Base-by-base conservation (phyloP, 2,888 invertebrate species). In the Cosmorhoe ocellata region DNA sequence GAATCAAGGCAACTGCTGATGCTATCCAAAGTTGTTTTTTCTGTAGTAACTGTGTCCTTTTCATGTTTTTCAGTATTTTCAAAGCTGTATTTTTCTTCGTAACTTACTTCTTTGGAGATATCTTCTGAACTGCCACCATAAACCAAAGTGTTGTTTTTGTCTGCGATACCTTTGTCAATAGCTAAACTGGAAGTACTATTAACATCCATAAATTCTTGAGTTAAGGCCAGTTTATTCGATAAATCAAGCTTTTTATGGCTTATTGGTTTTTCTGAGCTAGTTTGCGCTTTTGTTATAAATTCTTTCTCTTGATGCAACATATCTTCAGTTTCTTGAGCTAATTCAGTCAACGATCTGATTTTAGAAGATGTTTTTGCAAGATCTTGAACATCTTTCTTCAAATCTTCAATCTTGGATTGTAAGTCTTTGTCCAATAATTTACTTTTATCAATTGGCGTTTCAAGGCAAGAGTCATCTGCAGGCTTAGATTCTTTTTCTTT, bases 1-100 rank as follows among this genome's bases (percentile, higher is more conserved):
- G 69, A 69, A 44, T 64, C 69, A 32, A 49, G 54, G 22, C 51
- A 57, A 33, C 62, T 65, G 42, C 53, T 59, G 8, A 51, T 33
- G 22, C 31, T 37, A 22, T 65, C 64, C 31, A 64, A 64, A 4
- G 45, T 54, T 13, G 48, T 22, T n/a, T 41, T 56, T 56, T 55
- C 7, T 52, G 47, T 14, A 26, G 24, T 9, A 2, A n/a, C 12
- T 10, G 31, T 33, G 61, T 70, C 74, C 47, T 74, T 78, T 41
- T 74, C 73, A 3, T 70, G 64, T 64, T 89, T 90, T 71, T 88
- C 88, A 40, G 74, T 74, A 39, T 77, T 71, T 73, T 90, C 85
- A 67, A 69, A 84, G 62, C 85, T 83, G 46, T 85, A 78, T 67
- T 90, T 90, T 69, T 90, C 89, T 73, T 89, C 89, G 54, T 85